Evolutionary conservation across 2,113 vertebrate species (phyloP).

Genomic region (Spea multiplicata): DNA sequence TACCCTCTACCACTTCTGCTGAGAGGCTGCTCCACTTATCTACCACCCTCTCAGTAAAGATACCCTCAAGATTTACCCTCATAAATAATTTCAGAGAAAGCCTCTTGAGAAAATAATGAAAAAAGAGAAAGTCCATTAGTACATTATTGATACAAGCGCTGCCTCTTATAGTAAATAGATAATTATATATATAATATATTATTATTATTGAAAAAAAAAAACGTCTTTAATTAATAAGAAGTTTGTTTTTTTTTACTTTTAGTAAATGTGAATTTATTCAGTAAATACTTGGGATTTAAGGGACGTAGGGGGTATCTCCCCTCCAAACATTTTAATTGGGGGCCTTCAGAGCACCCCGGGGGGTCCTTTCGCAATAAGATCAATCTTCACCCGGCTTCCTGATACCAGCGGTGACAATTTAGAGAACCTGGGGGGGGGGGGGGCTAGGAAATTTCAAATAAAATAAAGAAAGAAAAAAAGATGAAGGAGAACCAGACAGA

Average conservation of each 20-base stretch:
- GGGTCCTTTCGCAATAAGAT: not conserved
- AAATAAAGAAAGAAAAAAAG: constrained; percentile 11
- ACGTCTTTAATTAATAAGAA: no score
- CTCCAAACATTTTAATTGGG: constrained; percentile 6
- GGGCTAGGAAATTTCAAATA: not conserved
- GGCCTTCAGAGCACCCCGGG: not conserved
- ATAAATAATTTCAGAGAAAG: no score
- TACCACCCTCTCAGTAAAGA: no score
- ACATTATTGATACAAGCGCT: no score
- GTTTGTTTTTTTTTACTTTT: not conserved
- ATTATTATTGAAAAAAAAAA: no score
- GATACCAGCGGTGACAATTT: constrained; percentile 1
- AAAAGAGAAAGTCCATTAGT: no score
- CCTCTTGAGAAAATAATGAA: no score
- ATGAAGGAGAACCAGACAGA: not conserved
- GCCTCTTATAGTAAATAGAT: no score
- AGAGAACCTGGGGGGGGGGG: not conserved
- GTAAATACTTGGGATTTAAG: not conserved
- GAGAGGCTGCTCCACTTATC: no score
- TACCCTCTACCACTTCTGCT: no score
- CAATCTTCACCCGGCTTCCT: not conserved
- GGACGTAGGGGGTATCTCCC: not conserved
- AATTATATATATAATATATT: no score
- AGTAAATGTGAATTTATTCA: not conserved
- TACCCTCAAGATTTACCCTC: no score